Conservation (phyloP, 2,888 invertebrate species). For the Lasioglossum zephyrum region DNA sequence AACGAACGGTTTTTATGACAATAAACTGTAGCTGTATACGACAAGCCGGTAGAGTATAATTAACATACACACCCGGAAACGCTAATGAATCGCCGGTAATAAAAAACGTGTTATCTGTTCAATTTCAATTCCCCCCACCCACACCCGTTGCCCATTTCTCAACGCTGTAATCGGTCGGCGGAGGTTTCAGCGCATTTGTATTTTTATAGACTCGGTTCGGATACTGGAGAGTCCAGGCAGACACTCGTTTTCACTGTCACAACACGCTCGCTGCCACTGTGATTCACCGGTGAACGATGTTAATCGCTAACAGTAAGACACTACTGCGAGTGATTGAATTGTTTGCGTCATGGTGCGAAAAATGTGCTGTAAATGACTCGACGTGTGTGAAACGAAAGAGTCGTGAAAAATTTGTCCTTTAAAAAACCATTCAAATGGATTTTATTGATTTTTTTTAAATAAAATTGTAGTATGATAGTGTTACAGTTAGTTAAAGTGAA, state of each 20-base stretch:
- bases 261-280: not conserved
- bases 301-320: not conserved
- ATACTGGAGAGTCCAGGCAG: not conserved
- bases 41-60: constrained; percentile 35
- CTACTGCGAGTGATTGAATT: not conserved
- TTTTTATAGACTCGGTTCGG: not conserved
- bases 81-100: constrained; percentile 12
- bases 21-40: constrained; percentile 67
- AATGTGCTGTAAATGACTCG: not conserved
- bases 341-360: not conserved
- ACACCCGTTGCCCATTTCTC: not conserved
- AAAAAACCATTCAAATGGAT: not conserved
- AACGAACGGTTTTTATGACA: constrained; percentile 71
- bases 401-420: not conserved
- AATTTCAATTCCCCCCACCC: constrained; percentile 5
- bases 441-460: not conserved
- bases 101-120: constrained; percentile 14
- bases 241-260: not conserved
- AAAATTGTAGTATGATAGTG: not conserved
- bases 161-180: constrained; percentile 29
- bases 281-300: not conserved
- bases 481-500: not conserved
- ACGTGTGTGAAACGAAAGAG: not conserved
- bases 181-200: not conserved
- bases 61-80: constrained; percentile 3